Evolutionary conservation across 2,113 vertebrate species (phyloP).

Genomic region (Ictidomys tridecemlineatus): DNA sequence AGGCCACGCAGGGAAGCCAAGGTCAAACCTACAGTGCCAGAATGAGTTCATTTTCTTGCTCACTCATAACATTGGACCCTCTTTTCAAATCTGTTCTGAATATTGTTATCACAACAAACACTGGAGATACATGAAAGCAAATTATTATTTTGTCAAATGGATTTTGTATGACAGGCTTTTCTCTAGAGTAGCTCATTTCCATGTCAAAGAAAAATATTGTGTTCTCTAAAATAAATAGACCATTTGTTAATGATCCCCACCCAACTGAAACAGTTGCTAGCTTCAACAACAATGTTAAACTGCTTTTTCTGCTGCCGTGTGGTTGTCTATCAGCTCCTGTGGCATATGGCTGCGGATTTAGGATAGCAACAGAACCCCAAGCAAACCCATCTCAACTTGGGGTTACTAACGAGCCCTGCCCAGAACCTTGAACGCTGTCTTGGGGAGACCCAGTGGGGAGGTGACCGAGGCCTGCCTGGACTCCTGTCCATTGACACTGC

Average conservation of each 20-base stretch:
- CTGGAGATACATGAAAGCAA: conserved; percentile 37
- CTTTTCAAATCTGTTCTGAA: not conserved
- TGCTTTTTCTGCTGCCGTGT: conserved; percentile 54
- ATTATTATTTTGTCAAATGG: conserved; percentile 60
- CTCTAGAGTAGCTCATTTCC: conserved; percentile 67
- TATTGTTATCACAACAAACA: conserved; percentile 26
- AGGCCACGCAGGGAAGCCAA: not conserved
- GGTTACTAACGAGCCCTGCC: not conserved
- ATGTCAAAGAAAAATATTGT: conserved; percentile 58
- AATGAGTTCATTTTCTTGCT: not conserved
- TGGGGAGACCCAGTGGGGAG: not conserved
- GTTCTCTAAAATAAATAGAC: conserved; percentile 66
- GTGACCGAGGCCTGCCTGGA: not conserved
- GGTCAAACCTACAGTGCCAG: not conserved
- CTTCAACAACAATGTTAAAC: conserved; percentile 64
- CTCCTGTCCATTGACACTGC: not conserved
- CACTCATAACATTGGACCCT: not conserved
- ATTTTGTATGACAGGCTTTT: conserved; percentile 60
- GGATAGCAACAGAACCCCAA: not conserved
- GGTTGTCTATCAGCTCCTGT: conserved; percentile 68
- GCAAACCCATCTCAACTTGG: not conserved
- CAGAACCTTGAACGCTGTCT: not conserved
- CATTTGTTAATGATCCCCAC: conserved; percentile 65
- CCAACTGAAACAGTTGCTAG: conserved; percentile 70
- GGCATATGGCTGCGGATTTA: conserved; percentile 10